Percentiles rank a stretch among this genome's conserved stretches.
Conservation (phyloP, 2,113 vertebrate genomes). For the Scomber colias region DNA sequence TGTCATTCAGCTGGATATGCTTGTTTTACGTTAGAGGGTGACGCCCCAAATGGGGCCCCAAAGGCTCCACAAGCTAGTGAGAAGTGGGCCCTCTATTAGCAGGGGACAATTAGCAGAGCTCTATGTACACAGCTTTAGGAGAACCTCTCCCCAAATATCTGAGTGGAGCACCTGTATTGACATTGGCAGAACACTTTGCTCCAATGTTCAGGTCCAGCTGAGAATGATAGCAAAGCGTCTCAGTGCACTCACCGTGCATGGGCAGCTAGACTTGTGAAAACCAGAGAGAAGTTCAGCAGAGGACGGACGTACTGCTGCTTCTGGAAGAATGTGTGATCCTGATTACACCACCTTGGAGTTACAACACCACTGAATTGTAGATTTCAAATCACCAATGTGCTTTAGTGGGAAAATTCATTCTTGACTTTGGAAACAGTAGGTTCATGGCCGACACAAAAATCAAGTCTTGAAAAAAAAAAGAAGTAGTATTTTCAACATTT, state of each 20-base stretch:
- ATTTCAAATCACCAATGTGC: conserved; percentile 12
- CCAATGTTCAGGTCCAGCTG: conserved; percentile 59
- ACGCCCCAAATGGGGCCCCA: conserved; percentile 60
- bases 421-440: not conserved
- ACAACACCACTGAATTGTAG: conserved; percentile 4
- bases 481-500: too few species aligned
- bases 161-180: conserved; percentile 80
- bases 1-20: conserved; percentile 46
- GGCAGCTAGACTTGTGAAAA: conserved; percentile 55
- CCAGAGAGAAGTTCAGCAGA: conserved; percentile 40
- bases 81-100: conserved; percentile 68
- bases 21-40: conserved; percentile 53
- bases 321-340: conserved; percentile 17
- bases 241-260: not conserved
- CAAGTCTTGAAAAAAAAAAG: too few species aligned
- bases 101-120: conserved; percentile 70
- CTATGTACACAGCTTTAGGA: conserved; percentile 67
- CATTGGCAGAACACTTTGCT: conserved; percentile 67
- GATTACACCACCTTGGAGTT: conserved; percentile 32
- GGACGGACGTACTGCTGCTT: conserved; percentile 2
- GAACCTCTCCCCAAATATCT: conserved; percentile 64
- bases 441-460: not conserved
- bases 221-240: conserved; percentile 67
- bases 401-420: not conserved
- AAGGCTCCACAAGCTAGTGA: conserved; percentile 53